These are phyloP conservation scores for Phoenoteleia sp. DNA, from an alignment of 2,888 invertebrate genomes.

Conservation along the genomic window DNA sequence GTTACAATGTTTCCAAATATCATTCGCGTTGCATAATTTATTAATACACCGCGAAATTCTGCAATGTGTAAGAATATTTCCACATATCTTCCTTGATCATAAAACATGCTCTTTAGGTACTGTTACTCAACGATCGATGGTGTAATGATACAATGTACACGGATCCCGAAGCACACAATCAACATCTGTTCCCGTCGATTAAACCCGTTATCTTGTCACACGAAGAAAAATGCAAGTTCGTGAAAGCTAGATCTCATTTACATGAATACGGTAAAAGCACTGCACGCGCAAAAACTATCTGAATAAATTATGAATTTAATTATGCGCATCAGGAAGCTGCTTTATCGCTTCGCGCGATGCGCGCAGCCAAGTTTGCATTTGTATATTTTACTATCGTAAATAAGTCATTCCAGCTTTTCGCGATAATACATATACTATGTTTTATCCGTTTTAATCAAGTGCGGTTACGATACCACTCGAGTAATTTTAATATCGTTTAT, in stretches of 20 bases:
- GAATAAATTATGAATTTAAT: constrained; percentile 65
- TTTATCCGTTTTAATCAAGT: constrained; percentile 46
- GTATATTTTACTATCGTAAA: constrained; percentile 52
- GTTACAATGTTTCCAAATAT: constrained; percentile 14
- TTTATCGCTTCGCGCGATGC: constrained; percentile 47
- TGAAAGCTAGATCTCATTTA: constrained; percentile 60
- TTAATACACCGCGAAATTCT: background rate
- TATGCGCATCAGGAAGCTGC: constrained; percentile 58
- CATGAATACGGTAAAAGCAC: constrained; percentile 45
- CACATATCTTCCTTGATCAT: constrained; percentile 39
- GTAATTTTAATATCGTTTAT: constrained; percentile 3
- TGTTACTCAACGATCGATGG: constrained; percentile 48
- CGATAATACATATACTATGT: constrained; percentile 30
- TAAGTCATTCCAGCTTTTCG: constrained; percentile 36
- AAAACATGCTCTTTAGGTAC: constrained; percentile 38
- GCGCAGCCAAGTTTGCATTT: constrained; percentile 41
- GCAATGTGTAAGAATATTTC: constrained; percentile 17
- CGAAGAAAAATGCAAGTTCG: constrained; percentile 45
- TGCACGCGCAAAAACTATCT: constrained; percentile 52
- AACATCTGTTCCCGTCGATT: constrained; percentile 50
- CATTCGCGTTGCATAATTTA: constrained; percentile 12
- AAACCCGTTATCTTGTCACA: constrained; percentile 48
- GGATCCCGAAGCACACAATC: constrained; percentile 23
- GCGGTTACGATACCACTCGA: constrained; percentile 8
- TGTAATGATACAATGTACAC: constrained; percentile 46